Evolutionary conservation across 2,888 invertebrate species (phyloP), one percentile per base, ranked within the genome.

Genomic region (Lithosia quadra): DNA sequence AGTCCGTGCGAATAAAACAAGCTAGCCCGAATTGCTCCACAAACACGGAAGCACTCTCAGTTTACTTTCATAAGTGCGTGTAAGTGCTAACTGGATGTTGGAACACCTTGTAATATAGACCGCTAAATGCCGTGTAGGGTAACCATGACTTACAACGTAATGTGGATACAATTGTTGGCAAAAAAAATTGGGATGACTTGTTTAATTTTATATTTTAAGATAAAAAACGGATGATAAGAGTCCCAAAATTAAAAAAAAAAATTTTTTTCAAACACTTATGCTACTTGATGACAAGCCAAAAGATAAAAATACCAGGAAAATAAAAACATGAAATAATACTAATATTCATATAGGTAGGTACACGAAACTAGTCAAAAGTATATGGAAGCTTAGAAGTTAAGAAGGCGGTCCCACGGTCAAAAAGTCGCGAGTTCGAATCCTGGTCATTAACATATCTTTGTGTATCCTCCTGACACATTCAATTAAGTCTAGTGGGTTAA

Each of bases 31-130:
- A 76, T 78, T 72, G 49, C 61, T 65, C 60, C 59, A 67, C 71
- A 79, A 78, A 83, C 77, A 80, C 71, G 74, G 73, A 79, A 77
- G 64, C 75, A 74, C 69, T 65, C 67, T 56, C 65, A 71, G 77
- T 80, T 80, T 73, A 74, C 78, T 82, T 82, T 81, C 82, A 69
- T 81, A 76, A 77, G 78, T 81, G 79, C 81, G 89, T 88, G 90
- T 88, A 89, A 90, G 91, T 91, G 93, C 88, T 91, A 92, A 92
- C 88, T 88, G 86, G 86, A 34, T 85, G 87, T 88, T 89, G 90
- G 88, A 89, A 88, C 87, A 82, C 79, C 79, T 79, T 85, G 86
- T 88, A 86, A 88, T 88, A 81, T 86, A 84, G 83, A 86, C 84
- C 88, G 91, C 89, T 88, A 84, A 86, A 85, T 82, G 80, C 70